Evolutionary conservation across 1,140 invertebrate species (phyloP), one percentile per base, ranked within the genome.

Genomic region (Pteromalus puparum): DNA sequence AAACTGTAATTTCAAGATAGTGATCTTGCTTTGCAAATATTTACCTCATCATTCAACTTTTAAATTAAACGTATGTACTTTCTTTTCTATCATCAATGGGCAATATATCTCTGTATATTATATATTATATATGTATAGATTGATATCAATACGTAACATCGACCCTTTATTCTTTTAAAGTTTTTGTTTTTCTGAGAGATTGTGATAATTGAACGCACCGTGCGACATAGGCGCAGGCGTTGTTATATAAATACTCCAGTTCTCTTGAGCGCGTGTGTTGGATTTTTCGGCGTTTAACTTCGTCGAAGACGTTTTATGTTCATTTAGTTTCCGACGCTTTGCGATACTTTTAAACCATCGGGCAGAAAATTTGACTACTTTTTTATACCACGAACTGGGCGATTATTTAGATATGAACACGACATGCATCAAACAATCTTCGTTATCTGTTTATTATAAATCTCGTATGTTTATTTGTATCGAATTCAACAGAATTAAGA

Each of bases 121-220:
- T 78, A 81, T 77, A 76, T 82, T 76, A 80, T 83, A 76, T 83
- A 68, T 81, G 75, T 81, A 86, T 83, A 46, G 74, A 86, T 84
- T 82, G 80, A 84, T 86, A 86, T 86, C 65, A 84, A 82, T 82
- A 82, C 75, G 48, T 79, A 84, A 84, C 74, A 76, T 83, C 42
- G n/a, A 82, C 30, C 26, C 42, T 78, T 85, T 72, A 72, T 84
- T 70, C 73, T 75, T 70, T 68, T 77, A 26, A 78, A 83, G 38
- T 68, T 85, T 81, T 38, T 38, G 34, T 38, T 67, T 67, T 67
- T 18, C 12, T 84, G 24, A 81, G 61, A 75, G 42, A 72, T 80
- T 65, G 18, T 3, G 15, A 42, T 77, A 84, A 67, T 84, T 79
- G 67, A 79, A 73, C 9, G 21, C 67, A 13, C 7, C 24, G 46